These are phyloP conservation scores for Menura novaehollandiae DNA, from an alignment of 2,113 vertebrate species.

Conservation along the genomic window DNA sequence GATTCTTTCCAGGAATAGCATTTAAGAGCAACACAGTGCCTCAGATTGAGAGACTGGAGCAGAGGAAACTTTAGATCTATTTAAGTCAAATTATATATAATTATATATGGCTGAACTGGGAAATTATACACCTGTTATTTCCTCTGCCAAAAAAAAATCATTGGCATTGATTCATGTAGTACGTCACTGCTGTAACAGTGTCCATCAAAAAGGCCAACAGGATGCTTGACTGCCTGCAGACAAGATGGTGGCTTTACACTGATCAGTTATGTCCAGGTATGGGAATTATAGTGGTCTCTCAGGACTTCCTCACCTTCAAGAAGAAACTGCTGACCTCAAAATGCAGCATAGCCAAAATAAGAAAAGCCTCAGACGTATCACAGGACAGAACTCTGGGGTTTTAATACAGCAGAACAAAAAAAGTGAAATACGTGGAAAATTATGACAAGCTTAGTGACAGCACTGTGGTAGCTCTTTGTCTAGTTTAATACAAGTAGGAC, in stretches of 20 bases:
- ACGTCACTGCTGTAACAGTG: not conserved
- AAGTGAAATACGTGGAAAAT: not conserved
- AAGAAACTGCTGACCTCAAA: not conserved
- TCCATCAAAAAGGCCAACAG: not conserved
- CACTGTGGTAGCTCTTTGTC: not conserved
- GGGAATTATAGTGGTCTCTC: not conserved
- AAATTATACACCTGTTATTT: constrained; percentile 55
- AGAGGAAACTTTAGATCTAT: constrained; percentile 31
- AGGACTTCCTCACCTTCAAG: not conserved
- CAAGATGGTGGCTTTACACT: not conserved
- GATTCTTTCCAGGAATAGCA: not conserved
- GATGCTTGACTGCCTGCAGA: not conserved
- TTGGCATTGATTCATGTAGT: not conserved
- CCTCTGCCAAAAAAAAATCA: not conserved
- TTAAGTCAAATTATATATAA: constrained; percentile 49
- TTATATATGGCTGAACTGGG: constrained; percentile 4
- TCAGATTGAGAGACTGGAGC: not conserved
- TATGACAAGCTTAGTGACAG: not conserved
- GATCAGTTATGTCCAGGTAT: not conserved
- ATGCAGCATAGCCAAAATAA: not conserved
- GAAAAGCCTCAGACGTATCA: not conserved
- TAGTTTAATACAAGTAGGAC: not conserved
- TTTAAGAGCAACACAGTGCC: not conserved
- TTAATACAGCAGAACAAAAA: not conserved
- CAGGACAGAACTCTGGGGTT: not conserved